Evolutionary conservation across 2,113 vertebrate species (phyloP), one percentile per base, ranked within the genome.

Genomic region (Galeopterus variegatus): DNA sequence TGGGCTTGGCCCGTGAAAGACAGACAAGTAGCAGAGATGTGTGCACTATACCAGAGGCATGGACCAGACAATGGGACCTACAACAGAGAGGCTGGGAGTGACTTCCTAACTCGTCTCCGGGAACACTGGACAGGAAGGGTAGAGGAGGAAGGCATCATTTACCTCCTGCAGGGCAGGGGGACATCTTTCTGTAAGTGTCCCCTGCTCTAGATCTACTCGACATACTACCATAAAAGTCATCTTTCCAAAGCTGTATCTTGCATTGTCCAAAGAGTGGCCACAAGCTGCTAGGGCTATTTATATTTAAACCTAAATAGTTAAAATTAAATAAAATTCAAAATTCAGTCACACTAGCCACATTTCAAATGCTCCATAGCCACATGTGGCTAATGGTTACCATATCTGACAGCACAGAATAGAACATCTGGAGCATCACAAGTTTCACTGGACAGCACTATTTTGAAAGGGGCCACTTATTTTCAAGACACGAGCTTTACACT

Each of bases 321-420:
- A 76, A 94, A 81, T 54, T 14, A 73, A 85, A 67, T n/a, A 21
- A 69, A 93, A 77, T 18, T n/a, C 33, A 21, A 45, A 58, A 70
- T 28, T 21, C 86, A 64, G 48, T n/a, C 72, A 24, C 21, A 26
- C 6, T 10, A 13, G 85, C 33, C 58, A 56, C 6, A 10, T 24
- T 82, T 4, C 87, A 33, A 45, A 31, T 0, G 8, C 60, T 73
- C 67, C 52, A 19, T 3, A 73, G 92, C 62, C 82, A 50, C 36
- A 8, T 0, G n/a, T 31, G 54, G 19, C 24, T 14, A 23, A 36
- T 11, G 72, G 79, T 58, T n/a, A 50, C 73, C 79, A 54, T 3
- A 19, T 19, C 3, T 7, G 19, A 28, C 9, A 12, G 62, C 52
- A 52, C 8, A 3, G 73, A 15, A 17, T 2, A 62, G 31, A 83